Percentiles rank a stretch among this genome's conserved stretches.
phyloP scores from a whole-genome alignment of 2,888 invertebrate genomes.

The Callyntrura sp. region DNA sequence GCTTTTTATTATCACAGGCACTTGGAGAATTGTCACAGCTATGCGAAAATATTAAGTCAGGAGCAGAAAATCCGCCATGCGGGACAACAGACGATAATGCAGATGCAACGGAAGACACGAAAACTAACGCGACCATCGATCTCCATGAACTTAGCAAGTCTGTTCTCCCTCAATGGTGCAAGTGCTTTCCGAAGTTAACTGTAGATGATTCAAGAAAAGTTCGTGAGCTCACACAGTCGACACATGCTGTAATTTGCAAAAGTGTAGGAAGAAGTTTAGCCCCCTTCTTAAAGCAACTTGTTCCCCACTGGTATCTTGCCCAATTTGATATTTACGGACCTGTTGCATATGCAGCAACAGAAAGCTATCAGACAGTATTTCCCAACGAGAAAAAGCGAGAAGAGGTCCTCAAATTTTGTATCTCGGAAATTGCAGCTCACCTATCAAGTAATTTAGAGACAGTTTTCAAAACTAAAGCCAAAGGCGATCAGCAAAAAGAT shows the following conservation, averaged over 20 bases:
- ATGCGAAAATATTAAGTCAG: conserved; percentile 20
- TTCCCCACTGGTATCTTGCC: conserved; percentile 94
- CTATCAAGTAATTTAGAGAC: conserved; percentile 62
- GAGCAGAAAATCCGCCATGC: background rate
- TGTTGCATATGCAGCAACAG: conserved; percentile 90
- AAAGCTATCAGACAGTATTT: conserved; percentile 92
- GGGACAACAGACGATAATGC: background rate
- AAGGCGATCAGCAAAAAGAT: conserved; percentile 5
- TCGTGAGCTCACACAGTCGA: conserved; percentile 76
- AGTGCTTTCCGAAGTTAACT: conserved; percentile 76
- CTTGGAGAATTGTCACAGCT: conserved; percentile 75
- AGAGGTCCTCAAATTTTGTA: conserved; percentile 93
- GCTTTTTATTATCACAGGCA: conserved; percentile 70
- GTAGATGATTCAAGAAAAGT: conserved; percentile 82
- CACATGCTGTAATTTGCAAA: conserved; percentile 77
- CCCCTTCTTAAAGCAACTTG: conserved; percentile 91
- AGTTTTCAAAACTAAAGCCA: conserved; percentile 51
- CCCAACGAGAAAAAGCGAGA: conserved; percentile 90
- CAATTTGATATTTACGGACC: conserved; percentile 95
- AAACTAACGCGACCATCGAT: conserved; percentile 19
- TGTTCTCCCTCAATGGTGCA: conserved; percentile 71
- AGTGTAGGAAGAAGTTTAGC: conserved; percentile 91
- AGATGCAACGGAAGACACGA: background rate
- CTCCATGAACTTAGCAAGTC: conserved; percentile 60
- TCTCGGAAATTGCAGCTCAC: conserved; percentile 90